Conservation (phyloP, 2,113 vertebrate genomes). For the Neolamprologus devosi region DNA sequence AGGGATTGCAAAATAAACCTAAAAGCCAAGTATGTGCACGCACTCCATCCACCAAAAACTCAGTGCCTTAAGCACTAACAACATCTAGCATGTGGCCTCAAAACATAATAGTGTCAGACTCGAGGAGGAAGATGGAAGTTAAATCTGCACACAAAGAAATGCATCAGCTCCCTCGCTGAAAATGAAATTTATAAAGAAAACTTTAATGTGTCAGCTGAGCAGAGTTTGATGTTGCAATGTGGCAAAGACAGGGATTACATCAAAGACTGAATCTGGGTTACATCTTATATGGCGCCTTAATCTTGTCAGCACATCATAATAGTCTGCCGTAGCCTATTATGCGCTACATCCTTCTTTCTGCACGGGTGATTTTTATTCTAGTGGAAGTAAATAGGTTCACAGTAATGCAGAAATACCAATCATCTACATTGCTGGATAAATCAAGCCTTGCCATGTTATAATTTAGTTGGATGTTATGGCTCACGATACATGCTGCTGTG, state of each 20-base stretch:
- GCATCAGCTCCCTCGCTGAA: neutral
- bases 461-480: neutral
- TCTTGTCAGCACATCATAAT: constrained; percentile 46
- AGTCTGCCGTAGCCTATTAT: constrained; percentile 20
- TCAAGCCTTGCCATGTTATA: neutral
- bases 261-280: constrained; percentile 26
- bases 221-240: constrained; percentile 6
- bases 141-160: constrained; percentile 16
- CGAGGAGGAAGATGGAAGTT: constrained; percentile 7
- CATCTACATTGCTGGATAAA: neutral
- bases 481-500: neutral
- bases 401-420: neutral
- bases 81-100: neutral
- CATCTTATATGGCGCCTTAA: constrained; percentile 28
- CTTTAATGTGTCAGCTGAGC: constrained; percentile 30
- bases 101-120: constrained; percentile 5
- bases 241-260: constrained; percentile 35
- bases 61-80: neutral
- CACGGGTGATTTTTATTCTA: neutral
- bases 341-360: neutral
- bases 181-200: neutral
- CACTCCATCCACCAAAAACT: neutral
- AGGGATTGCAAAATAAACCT: neutral
- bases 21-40: neutral
- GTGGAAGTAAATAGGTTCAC: neutral